Conservation (phyloP, 2,888 invertebrate genomes). For the Euzetes globulus region DNA sequence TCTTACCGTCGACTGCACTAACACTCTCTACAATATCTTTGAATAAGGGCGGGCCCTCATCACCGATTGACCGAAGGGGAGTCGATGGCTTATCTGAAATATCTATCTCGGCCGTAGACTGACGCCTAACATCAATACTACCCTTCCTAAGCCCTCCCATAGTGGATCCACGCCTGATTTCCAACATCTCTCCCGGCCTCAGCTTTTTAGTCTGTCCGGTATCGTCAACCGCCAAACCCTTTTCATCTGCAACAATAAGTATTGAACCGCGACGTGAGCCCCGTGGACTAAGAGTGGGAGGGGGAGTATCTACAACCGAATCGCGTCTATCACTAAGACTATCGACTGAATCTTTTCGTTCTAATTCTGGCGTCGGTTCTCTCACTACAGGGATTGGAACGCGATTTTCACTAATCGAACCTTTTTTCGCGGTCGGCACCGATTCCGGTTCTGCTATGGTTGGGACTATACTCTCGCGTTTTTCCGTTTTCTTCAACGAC, state of each 20-base stretch:
- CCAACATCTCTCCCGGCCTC: constrained; percentile 44
- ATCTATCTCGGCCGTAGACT: constrained; percentile 34
- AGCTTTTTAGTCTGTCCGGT: constrained; percentile 43
- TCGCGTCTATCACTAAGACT: constrained; percentile 32
- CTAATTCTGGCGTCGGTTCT: constrained; percentile 24
- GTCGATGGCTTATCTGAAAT: constrained; percentile 83
- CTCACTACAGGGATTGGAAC: constrained; percentile 15
- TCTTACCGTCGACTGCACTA: constrained; percentile 90
- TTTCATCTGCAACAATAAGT: constrained; percentile 42
- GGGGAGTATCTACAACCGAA: constrained; percentile 20
- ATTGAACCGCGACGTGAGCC: constrained; percentile 36
- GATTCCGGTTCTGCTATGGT: neutral
- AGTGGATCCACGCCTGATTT: constrained; percentile 40
- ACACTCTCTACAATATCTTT: constrained; percentile 90
- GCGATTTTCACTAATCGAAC: constrained; percentile 11
- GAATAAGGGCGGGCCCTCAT: constrained; percentile 71
- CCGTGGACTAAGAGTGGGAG: neutral
- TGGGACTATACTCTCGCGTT: neutral
- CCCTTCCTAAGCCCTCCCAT: constrained; percentile 37
- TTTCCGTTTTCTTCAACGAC: neutral
- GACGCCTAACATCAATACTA: constrained; percentile 39
- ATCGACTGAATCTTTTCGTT: constrained; percentile 30
- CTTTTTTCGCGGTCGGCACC: neutral
- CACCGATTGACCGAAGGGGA: constrained; percentile 65
- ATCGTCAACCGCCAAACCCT: constrained; percentile 43